Percentiles rank a stretch among this genome's conserved stretches.
Conservation (phyloP, 2,797 vertebrate genomes). For the Silurus lanzhouensis region DNA sequence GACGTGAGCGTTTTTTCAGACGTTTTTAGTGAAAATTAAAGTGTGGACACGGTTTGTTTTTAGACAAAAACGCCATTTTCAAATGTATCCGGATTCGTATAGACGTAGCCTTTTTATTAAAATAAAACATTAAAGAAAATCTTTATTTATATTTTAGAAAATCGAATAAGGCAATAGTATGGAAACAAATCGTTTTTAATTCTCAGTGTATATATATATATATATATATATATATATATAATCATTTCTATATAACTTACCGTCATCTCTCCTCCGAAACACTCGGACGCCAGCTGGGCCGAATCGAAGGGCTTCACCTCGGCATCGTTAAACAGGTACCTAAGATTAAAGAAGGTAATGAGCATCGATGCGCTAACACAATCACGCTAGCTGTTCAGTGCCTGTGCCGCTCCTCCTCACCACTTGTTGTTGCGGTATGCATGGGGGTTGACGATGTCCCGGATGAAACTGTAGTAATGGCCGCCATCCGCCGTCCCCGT, state of each 20-base stretch:
- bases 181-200: too few species aligned
- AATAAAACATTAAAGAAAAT: too few species aligned
- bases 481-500: slow-evolving; percentile 96
- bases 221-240: too few species aligned
- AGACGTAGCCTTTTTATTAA: too few species aligned
- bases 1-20: too few species aligned
- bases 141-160: too few species aligned
- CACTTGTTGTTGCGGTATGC: slow-evolving; percentile 98
- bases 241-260: slow-evolving; percentile 64
- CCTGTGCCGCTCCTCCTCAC: slow-evolving; percentile 70
- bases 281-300: slow-evolving; percentile 94
- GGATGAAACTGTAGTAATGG: slow-evolving; percentile 98
- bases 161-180: too few species aligned
- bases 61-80: too few species aligned
- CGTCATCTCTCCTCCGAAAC: slow-evolving; percentile 98
- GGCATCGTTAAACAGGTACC: slow-evolving; percentile 98
- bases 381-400: background rate
- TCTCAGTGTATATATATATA: too few species aligned
- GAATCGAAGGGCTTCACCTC: slow-evolving; percentile 99
- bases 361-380: background rate
- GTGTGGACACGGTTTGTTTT: too few species aligned
- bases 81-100: too few species aligned
- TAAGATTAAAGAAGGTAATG: slow-evolving; percentile 53
- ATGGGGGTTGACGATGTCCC: slow-evolving; percentile 95
- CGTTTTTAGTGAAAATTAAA: too few species aligned